phyloP scores from a whole-genome alignment of 2,113 vertebrate species.

The Ciconia stormi region DNA sequence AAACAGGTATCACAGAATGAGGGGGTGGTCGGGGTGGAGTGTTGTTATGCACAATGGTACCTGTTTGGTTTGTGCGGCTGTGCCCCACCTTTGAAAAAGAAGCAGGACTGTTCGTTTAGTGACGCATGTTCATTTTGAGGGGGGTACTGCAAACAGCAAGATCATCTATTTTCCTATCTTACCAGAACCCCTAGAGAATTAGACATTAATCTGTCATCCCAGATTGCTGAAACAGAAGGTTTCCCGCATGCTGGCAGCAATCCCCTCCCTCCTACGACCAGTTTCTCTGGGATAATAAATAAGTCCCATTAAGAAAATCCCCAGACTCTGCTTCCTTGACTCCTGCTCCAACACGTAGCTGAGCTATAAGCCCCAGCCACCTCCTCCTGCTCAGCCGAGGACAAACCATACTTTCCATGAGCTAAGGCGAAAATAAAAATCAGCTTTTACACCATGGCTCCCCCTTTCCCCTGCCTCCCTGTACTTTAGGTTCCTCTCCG shows the following conservation, averaged over 20 bases:
- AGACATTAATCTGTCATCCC: background rate
- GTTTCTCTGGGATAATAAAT: background rate
- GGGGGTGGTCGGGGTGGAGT: rapidly evolving
- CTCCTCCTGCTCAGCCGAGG: background rate
- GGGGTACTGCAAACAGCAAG: background rate
- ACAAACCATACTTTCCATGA: background rate
- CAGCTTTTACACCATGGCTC: background rate
- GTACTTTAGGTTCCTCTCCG: background rate
- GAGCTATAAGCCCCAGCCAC: background rate
- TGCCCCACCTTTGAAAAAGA: background rate
- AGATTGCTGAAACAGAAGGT: background rate
- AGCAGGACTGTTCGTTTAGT: background rate
- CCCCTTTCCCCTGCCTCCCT: background rate
- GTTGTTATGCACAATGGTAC: rapidly evolving
- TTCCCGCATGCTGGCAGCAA: background rate
- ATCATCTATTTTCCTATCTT: background rate
- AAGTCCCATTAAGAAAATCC: background rate
- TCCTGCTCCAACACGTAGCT: background rate
- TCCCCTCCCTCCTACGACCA: background rate
- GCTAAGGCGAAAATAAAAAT: background rate
- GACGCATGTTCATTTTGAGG: background rate
- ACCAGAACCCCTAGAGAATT: background rate
- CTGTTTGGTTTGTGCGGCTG: rapidly evolving
- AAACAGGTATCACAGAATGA: background rate
- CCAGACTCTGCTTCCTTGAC: background rate